Evolutionary conservation across 2,113 vertebrate genomes (phyloP).

Genomic region (Prolemur simus): DNA sequence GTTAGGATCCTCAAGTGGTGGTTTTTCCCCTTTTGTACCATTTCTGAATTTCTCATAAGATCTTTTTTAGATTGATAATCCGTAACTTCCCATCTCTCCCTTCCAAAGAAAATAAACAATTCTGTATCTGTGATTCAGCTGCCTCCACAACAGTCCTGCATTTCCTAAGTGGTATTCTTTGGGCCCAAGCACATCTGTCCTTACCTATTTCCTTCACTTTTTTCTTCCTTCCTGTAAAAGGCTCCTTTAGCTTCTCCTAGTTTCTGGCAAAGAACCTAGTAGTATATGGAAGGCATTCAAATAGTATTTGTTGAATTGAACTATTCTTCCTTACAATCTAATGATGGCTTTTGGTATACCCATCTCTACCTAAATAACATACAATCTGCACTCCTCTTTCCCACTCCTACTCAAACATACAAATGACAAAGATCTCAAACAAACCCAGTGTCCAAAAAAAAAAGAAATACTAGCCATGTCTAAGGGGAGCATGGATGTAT

Average conservation of each 20-base stretch:
- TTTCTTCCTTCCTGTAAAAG: background rate
- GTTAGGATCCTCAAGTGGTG: background rate
- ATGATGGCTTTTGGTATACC: background rate
- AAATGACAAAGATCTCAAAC: background rate
- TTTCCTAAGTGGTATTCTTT: background rate
- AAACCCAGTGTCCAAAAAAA: background rate
- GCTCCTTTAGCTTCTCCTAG: background rate
- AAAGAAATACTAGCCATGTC: background rate
- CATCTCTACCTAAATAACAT: background rate
- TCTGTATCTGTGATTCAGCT: background rate
- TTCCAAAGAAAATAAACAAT: background rate
- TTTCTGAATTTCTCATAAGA: conserved; percentile 25
- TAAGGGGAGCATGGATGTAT: background rate
- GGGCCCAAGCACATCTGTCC: background rate
- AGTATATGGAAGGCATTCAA: background rate
- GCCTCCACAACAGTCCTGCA: background rate
- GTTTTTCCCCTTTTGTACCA: background rate
- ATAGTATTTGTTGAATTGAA: background rate
- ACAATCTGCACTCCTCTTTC: background rate
- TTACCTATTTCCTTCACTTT: background rate
- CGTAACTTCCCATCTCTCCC: background rate
- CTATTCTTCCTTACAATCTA: background rate
- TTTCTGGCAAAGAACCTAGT: background rate
- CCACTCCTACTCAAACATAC: background rate
- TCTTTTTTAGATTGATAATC: background rate